Evolutionary conservation across 2,113 vertebrate genomes (phyloP).

Genomic region (Maccullochella peelii): DNA sequence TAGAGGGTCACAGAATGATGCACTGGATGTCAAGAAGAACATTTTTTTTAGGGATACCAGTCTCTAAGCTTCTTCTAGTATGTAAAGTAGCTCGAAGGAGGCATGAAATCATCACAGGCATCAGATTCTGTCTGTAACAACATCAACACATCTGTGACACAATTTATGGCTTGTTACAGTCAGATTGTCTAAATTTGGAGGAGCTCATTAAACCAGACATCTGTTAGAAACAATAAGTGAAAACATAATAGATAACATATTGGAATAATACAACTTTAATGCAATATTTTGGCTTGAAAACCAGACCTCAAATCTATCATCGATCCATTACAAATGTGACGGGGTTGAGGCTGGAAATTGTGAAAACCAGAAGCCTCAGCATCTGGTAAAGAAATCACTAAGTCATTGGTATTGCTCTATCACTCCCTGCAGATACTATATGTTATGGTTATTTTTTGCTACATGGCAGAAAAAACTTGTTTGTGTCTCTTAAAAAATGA

Average conservation of each 20-base stretch:
- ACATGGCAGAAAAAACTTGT: background rate
- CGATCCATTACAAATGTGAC: background rate
- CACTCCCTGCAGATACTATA: background rate
- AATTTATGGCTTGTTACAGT: background rate
- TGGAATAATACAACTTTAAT: background rate
- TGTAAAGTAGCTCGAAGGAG: conserved; percentile 3
- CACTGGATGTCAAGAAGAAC: background rate
- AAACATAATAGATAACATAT: background rate
- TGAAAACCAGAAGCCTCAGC: background rate
- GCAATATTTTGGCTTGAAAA: background rate
- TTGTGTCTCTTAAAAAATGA: background rate
- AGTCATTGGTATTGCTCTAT: background rate
- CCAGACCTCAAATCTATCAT: background rate
- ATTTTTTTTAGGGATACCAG: background rate
- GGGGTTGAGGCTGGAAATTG: background rate
- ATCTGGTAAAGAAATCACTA: background rate
- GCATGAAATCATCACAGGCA: background rate
- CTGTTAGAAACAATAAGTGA: background rate
- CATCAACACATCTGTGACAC: background rate
- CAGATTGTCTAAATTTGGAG: background rate
- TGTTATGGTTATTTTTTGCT: background rate
- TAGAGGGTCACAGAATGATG: background rate
- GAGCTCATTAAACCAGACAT: conserved; percentile 3
- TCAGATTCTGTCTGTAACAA: background rate
- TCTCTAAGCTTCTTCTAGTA: background rate